A percentile compares a stretch with the other conserved stretches of the same genome.
Evolutionary conservation across 2,797 vertebrate genomes (phyloP).

Genomic region (Acanthurus tractus): DNA sequence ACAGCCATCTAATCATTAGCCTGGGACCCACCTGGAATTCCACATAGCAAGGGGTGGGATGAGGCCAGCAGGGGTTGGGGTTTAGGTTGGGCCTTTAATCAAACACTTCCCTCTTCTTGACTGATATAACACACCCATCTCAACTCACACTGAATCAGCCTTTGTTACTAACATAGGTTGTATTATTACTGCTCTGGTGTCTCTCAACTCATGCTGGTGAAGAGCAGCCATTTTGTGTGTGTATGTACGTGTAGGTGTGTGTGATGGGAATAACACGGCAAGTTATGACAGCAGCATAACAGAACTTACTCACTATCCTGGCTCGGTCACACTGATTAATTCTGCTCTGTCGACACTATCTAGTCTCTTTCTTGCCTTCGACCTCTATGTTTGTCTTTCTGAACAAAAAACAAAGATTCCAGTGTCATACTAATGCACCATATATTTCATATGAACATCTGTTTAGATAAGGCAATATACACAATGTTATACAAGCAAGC

Average conservation of each 20-base stretch:
- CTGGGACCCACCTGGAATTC: constrained; percentile 83
- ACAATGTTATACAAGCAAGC: constrained; percentile 84
- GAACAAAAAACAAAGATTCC: constrained; percentile 71
- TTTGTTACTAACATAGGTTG: constrained; percentile 71
- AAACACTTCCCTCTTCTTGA: constrained; percentile 77
- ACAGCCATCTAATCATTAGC: constrained; percentile 82
- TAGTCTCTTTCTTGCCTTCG: constrained; percentile 30
- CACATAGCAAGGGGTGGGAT: constrained; percentile 72
- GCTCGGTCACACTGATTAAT: constrained; percentile 39
- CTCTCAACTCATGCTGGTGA: constrained; percentile 38
- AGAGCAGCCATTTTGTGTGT: constrained; percentile 16
- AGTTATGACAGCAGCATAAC: constrained; percentile 46
- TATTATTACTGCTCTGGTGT: constrained; percentile 51
- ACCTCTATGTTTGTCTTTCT: constrained; percentile 22
- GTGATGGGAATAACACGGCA: constrained; percentile 35
- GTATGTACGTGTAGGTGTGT: constrained; percentile 20
- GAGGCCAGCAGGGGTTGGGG: constrained; percentile 70
- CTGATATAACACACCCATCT: constrained; percentile 65
- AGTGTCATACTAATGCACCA: constrained; percentile 74
- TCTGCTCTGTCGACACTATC: constrained; percentile 34
- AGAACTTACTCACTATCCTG: constrained; percentile 33
- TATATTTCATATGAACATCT: constrained; percentile 84
- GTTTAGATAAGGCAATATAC: constrained; percentile 83
- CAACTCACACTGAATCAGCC: constrained; percentile 64
- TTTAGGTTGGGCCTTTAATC: constrained; percentile 78